Evolutionary conservation across 2,888 invertebrate genomes (phyloP).

Genomic region (Oligia strigilis): DNA sequence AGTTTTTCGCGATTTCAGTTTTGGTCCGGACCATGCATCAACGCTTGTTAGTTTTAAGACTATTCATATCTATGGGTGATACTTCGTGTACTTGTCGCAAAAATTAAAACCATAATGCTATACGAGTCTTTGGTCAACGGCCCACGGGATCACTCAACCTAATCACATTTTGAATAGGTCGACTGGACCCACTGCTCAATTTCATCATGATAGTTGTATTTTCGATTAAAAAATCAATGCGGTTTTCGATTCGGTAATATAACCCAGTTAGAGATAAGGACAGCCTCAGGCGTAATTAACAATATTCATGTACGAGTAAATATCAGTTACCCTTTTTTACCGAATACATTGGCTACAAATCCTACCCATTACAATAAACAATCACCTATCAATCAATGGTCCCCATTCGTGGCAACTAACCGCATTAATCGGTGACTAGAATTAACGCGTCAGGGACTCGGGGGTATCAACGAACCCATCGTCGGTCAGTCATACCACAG

Average conservation of each 20-base stretch:
- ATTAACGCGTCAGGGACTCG: conserved; percentile 42
- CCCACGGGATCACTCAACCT: too few species aligned
- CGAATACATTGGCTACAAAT: not conserved
- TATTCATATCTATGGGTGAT: not conserved
- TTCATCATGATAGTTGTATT: not conserved
- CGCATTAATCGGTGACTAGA: conserved; percentile 40
- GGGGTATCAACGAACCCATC: conserved; percentile 39
- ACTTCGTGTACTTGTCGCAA: too few species aligned
- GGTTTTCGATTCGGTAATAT: not conserved
- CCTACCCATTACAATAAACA: not conserved
- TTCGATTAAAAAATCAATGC: not conserved
- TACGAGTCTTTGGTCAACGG: too few species aligned
- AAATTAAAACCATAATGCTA: too few species aligned
- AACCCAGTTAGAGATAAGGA: too few species aligned
- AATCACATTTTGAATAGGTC: too few species aligned
- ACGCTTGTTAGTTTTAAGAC: not conserved
- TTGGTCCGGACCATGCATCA: not conserved
- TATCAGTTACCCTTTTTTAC: not conserved
- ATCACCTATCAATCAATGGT: conserved; percentile 24
- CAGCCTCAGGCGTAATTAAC: too few species aligned
- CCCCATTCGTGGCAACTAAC: conserved; percentile 27
- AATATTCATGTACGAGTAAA: not conserved
- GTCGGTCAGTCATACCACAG: conserved; percentile 44
- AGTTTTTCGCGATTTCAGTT: too few species aligned
- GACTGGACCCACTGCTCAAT: too few species aligned